Evolutionary conservation across 2,888 invertebrate species (phyloP), one percentile per base, ranked within the genome.

Genomic region (Apeira syringaria): DNA sequence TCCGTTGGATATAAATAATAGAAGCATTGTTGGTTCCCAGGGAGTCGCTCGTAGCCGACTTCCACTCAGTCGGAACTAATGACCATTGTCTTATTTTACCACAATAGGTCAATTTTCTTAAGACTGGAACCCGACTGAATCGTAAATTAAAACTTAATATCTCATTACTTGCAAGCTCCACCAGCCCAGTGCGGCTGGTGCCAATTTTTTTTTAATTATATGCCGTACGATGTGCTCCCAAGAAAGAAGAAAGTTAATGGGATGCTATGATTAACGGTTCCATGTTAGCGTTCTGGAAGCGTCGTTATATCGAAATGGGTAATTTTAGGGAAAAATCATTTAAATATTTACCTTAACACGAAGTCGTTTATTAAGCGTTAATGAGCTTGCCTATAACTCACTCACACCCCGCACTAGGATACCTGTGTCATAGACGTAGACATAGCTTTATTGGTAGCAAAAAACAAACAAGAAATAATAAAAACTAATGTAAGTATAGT

Each of bases 51-150:
- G 70, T 74, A 79, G 80, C 73, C 69, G 75, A 69, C 69, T 74
- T 72, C 80, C 79, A 76, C 74, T 87, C 76, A 68, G 54, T 58
- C 64, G 83, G 83, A 79, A 87, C 80, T 85, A 88, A 89, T 59
- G 64, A 68, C 76, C 82, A 74, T 89, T 89, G 88, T 89, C 87
- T 87, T 80, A 80, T 74, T 77, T 74, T 62, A 72, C 75, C 76
- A 85, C 82, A 87, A 88, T 86, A 84, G 88, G 80, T 85, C 82
- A 85, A 74, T 86, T 84, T 84, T 72, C 83, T 85, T 81, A 79
- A 81, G 85, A 79, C 71, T 75, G 68, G 74, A 73, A 77, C 74
- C 75, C 74, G 60, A 76, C 77, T 80, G 69, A 78, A 74, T 78
- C 86, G 80, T 88, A 84, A 86, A 86, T 87, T 87, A 72, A 78